phyloP scores from a whole-genome alignment of 2,888 invertebrate genomes.

The Rhamnusium bicolor region DNA sequence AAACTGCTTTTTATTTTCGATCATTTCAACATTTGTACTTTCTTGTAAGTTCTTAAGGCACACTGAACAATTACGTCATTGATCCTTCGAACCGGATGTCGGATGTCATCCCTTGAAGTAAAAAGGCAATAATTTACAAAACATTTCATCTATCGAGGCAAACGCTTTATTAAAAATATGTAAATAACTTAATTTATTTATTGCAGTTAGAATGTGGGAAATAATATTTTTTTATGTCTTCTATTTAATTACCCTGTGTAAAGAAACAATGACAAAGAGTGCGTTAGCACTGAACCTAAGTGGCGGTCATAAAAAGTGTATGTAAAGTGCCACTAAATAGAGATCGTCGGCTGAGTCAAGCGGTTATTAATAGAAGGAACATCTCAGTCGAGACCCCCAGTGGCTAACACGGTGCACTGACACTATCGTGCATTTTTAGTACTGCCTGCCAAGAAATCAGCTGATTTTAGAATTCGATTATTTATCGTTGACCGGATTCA shows the following conservation, averaged over 20 bases:
- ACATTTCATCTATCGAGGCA: too few species aligned
- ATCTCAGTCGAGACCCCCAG: conserved; percentile 47
- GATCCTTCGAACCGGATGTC: background rate
- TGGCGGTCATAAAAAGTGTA: conserved; percentile 30
- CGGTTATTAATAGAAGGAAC: conserved; percentile 42
- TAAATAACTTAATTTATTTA: background rate
- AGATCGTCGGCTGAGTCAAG: conserved; percentile 39
- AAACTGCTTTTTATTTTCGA: too few species aligned
- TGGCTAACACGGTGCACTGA: conserved; percentile 49
- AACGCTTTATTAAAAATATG: background rate
- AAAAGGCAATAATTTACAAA: background rate
- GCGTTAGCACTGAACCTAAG: conserved; percentile 33
- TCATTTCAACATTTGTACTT: too few species aligned
- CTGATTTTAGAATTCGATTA: conserved; percentile 49
- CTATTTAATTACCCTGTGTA: conserved; percentile 6
- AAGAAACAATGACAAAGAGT: conserved; percentile 21
- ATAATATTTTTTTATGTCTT: background rate
- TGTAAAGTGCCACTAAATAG: conserved; percentile 41
- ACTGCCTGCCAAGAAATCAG: conserved; percentile 47
- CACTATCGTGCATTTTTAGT: conserved; percentile 47
- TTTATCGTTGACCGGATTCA: conserved; percentile 32
- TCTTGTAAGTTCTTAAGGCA: too few species aligned
- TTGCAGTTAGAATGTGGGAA: background rate
- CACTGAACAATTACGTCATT: background rate
- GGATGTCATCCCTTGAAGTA: background rate